These are phyloP conservation scores for Coracias cyanogaster DNA, from an alignment of 2,797 vertebrate species.

Conservation along the genomic window DNA sequence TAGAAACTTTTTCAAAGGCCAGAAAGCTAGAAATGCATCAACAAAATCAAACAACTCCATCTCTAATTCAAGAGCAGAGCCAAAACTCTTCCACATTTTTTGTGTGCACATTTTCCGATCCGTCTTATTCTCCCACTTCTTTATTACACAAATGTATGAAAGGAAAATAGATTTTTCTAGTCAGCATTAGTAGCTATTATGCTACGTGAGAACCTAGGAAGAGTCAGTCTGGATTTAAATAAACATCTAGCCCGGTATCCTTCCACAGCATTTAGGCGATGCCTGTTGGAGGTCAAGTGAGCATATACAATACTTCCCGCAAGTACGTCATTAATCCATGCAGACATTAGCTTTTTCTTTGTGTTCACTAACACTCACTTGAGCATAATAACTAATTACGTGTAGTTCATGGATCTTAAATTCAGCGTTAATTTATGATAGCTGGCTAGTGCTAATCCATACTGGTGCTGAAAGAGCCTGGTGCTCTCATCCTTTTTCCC, in stretches of 20 bases:
- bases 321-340: neutral
- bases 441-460: neutral
- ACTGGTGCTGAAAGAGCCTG: neutral
- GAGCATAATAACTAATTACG: neutral
- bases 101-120: neutral
- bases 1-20: slow-evolving; percentile 60
- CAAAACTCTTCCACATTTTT: neutral
- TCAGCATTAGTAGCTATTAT: neutral
- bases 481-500: neutral
- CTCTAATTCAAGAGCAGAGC: neutral
- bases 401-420: neutral
- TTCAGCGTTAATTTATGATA: neutral
- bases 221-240: neutral
- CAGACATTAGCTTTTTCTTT: neutral
- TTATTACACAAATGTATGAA: neutral
- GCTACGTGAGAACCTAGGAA: neutral
- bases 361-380: neutral
- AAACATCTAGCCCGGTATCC: neutral
- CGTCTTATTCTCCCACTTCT: neutral
- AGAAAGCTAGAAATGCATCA: slow-evolving; percentile 44
- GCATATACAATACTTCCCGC: neutral
- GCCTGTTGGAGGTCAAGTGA: neutral
- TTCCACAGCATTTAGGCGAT: neutral
- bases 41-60: neutral
- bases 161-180: neutral